Conservation (phyloP, 2,113 vertebrate species). For the Poeciliopsis turrubarensis region DNA sequence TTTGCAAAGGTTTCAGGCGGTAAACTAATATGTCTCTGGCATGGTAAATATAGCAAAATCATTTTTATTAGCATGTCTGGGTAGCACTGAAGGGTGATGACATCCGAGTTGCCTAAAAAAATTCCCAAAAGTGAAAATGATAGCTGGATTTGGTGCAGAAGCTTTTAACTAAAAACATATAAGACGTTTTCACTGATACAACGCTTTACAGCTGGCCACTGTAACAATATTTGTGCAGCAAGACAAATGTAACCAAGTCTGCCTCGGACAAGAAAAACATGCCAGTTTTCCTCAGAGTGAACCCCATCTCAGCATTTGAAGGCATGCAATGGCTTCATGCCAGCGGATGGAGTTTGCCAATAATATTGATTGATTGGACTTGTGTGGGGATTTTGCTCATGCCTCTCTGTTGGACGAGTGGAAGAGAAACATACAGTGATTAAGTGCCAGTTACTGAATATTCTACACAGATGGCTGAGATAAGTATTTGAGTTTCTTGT, state of each 20-base stretch:
- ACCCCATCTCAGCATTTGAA: constrained; percentile 45
- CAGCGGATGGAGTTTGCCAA: constrained; percentile 54
- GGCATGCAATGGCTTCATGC: constrained; percentile 44
- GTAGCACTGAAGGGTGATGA: constrained; percentile 26
- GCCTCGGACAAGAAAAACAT: constrained; percentile 29
- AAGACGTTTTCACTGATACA: constrained; percentile 22
- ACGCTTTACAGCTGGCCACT: constrained; percentile 35
- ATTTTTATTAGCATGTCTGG: constrained; percentile 22
- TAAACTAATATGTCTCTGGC: not conserved
- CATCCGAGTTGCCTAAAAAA: constrained; percentile 18
- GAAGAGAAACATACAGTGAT: constrained; percentile 46
- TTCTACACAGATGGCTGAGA: constrained; percentile 55
- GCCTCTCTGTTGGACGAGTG: constrained; percentile 48
- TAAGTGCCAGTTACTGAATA: constrained; percentile 50
- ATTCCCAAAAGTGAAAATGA: constrained; percentile 16
- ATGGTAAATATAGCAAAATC: not conserved
- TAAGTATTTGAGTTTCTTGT: constrained; percentile 42
- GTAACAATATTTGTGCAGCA: constrained; percentile 39
- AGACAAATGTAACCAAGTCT: constrained; percentile 23
- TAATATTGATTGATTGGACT: constrained; percentile 52
- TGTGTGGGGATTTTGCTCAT: constrained; percentile 46
- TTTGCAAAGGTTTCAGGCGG: not conserved
- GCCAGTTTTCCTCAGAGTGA: constrained; percentile 31
- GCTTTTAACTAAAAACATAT: constrained; percentile 2
- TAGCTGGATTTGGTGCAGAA: constrained; percentile 2